Evolutionary conservation across 2,797 vertebrate species (phyloP), one percentile per base, ranked within the genome.

Genomic region (Rhinella marina): DNA sequence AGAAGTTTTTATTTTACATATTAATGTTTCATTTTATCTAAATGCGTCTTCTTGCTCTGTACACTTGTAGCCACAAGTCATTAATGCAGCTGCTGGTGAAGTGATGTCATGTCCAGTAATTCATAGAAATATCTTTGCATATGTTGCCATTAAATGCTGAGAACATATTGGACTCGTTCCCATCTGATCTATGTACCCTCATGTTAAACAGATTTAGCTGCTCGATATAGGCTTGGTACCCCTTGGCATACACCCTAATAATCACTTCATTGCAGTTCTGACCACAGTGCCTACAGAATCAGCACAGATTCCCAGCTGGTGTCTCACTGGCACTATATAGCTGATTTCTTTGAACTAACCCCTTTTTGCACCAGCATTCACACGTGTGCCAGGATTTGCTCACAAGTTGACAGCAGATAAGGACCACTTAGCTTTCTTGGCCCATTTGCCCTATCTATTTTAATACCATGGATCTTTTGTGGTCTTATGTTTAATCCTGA

Each of bases 371-470:
- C 88, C 85, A 86, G 32, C 64, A 84, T 56, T 80, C 41, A 78
- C 62, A 83, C 76, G 21, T 80, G 82, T 89, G 84, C 88, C 88
- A 89, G 85, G 72, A 86, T 78, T 61, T 84, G 73, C 81, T 86
- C 64, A 79, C 54, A 78, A 79, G 73, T 32, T 89, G 88, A 86
- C 81, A 87, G 85, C 66, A 86, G 80, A 83, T 89, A 86, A 89
- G 81, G 78, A 83, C 85, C 88, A 86, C 88, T 87, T 79, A 80
- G 88, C 85, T 82, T 84, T 79, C 88, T 82, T 86, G 85, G 88
- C 85, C 88, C 81, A 83, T 87, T 87, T 89, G 81, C 77, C 54
- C 64, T 73, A 86, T 89, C 85, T 89, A 72, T 76, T 86, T 87
- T 84, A 89, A 86, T 89, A 66, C 85, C 62, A 78, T 77, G 62